Evolutionary conservation across 1,140 invertebrate species (phyloP), one percentile per base, ranked within the genome.

Genomic region (Zaprionus davidi): DNA sequence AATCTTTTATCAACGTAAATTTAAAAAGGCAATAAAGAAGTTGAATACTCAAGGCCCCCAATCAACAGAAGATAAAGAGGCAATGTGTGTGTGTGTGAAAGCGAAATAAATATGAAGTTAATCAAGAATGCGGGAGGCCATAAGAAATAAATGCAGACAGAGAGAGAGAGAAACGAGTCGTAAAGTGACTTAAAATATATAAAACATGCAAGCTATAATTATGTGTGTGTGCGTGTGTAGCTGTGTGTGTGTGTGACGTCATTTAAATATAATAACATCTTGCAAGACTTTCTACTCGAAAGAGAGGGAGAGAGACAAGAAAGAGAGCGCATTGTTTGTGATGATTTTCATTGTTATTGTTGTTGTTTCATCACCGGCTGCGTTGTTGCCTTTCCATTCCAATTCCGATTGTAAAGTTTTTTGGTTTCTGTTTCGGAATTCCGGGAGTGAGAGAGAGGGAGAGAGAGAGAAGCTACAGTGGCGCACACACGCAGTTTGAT

Each of bases 401-500:
- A 46, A 46, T 46, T 46, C n/a, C n/a, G n/a, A 17, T 17, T 46
- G n/a, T 17, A 46, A 46, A 46, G n/a, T 44, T 44, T 44, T 44
- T 44, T 44, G n/a, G n/a, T 46, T 46, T 46, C 41, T 46, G 41
- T 17, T 46, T 46, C n/a, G 41, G 41, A 46, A 46, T 46, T 46
- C 41, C 41, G 41, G 15, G 41, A 46, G 41, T 46, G 41, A 17
- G 41, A 7, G 41, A 44, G 41, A n/a, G 36, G 3, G 36, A 38
- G 36, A 38, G 12, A 5, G 15, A 41, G 4, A 46, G 41, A 17
- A 17, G 9, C 41, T 17, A 46, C 36, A 15, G 13, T 49, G 31
- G 15, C 49, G 36, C 31, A 46, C 56, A 41, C 41, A 65, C 60
- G 67, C 68, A 71, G 73, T 71, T 76, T 76, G 73, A 71, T 76